Evolutionary conservation across 2,888 invertebrate genomes (phyloP).

Genomic region (Diaperis boleti): DNA sequence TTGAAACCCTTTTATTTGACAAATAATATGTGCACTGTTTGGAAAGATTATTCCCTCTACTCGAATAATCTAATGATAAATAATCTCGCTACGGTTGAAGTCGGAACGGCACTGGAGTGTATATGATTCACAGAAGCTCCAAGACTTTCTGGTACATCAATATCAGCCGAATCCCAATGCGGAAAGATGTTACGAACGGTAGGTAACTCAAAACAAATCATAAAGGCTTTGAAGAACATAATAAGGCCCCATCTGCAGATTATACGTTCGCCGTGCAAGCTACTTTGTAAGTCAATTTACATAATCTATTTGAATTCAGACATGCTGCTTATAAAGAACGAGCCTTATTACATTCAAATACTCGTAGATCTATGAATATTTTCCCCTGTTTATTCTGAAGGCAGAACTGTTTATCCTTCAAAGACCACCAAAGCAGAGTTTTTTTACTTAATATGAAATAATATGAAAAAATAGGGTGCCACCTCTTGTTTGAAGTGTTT

Average conservation of each 20-base stretch:
- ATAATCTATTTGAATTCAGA: not conserved
- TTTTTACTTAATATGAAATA: not conserved
- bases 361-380: not conserved
- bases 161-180: constrained; percentile 2
- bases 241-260: too few relatives aligned
- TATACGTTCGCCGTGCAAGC: too few relatives aligned
- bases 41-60: not conserved
- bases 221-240: too few relatives aligned
- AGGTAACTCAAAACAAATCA: not conserved
- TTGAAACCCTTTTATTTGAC: constrained; percentile 2
- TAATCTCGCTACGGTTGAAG: constrained; percentile 5
- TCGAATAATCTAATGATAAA: constrained; percentile 7
- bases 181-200: not conserved
- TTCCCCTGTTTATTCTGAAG: constrained; percentile 1
- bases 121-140: constrained; percentile 10
- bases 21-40: not conserved
- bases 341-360: not conserved
- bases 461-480: constrained; percentile 9
- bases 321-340: too few relatives aligned
- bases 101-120: constrained; percentile 1
- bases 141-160: constrained; percentile 13
- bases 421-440: constrained; percentile 9
- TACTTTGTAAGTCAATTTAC: not conserved
- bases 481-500: too few relatives aligned
- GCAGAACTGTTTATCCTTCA: constrained; percentile 16